Percentiles rank a stretch among this genome's conserved stretches.
Conservation (phyloP, 2,888 invertebrate species). For the Drosophila trichaetosa region DNA sequence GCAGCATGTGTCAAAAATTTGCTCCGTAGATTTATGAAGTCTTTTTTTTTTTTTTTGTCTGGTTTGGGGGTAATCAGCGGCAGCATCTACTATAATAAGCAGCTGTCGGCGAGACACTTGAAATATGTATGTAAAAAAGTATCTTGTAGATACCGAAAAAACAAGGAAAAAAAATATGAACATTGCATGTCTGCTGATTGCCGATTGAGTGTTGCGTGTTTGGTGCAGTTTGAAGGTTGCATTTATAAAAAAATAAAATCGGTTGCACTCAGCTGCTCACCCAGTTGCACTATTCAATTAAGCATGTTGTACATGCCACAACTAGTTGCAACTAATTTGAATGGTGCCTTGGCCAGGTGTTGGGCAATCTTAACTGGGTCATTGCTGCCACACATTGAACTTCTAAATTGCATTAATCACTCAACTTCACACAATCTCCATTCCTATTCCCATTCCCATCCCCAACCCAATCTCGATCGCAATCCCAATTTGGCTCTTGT, state of each 20-base stretch:
- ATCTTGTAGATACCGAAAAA: conserved; percentile 58
- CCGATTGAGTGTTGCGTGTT: conserved; percentile 74
- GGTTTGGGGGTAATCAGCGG: conserved; percentile 61
- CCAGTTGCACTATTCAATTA: conserved; percentile 68
- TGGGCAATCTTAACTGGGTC: conserved; percentile 43
- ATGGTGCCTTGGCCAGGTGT: conserved; percentile 49
- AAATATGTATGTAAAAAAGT: conserved; percentile 59
- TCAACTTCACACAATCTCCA: neutral
- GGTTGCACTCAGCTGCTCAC: conserved; percentile 20
- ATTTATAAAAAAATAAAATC: conserved; percentile 33
- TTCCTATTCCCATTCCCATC: neutral
- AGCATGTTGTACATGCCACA: conserved; percentile 44
- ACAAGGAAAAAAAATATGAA: neutral
- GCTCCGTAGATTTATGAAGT: conserved; percentile 68
- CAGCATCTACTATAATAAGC: conserved; percentile 74
- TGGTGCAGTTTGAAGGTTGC: conserved; percentile 56
- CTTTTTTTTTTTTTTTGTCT: conserved; percentile 29
- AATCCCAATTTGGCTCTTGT: neutral
- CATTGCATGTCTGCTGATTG: conserved; percentile 65
- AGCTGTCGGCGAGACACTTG: conserved; percentile 75
- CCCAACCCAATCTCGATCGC: too few species aligned
- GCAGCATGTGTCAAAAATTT: conserved; percentile 52
- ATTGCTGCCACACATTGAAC: conserved; percentile 39
- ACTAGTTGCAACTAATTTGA: conserved; percentile 52
- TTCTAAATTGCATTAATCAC: conserved; percentile 49